These are phyloP conservation scores for Ramphastos sulfuratus DNA, from an alignment of 2,113 vertebrate genomes.

Conservation along the genomic window DNA sequence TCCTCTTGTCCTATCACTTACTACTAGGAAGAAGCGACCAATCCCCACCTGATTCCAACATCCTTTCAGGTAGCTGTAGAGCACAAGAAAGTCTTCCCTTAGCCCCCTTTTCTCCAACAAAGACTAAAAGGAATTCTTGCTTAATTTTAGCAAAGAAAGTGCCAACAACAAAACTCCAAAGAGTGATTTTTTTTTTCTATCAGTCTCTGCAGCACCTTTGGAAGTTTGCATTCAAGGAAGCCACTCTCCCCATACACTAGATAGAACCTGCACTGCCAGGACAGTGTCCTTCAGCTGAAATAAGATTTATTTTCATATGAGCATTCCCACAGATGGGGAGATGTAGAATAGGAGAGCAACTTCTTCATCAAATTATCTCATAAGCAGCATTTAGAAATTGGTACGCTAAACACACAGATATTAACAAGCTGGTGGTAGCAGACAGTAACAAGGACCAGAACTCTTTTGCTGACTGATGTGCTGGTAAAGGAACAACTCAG, in stretches of 20 bases:
- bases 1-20: no score
- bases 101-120: no score
- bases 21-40: no score
- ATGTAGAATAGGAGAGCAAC: neutral
- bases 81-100: no score
- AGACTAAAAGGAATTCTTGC: neutral
- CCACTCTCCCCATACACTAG: neutral
- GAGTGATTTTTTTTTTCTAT: neutral
- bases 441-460: neutral
- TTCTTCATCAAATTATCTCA: neutral
- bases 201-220: neutral
- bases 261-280: neutral
- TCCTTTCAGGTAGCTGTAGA: no score
- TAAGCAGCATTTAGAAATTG: neutral
- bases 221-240: neutral
- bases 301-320: neutral
- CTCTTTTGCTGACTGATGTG: neutral
- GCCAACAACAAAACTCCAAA: neutral
- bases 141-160: neutral
- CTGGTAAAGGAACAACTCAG: neutral
- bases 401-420: neutral
- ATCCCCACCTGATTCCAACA: no score
- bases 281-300: neutral
- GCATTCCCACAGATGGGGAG: accelerated
- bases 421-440: neutral